These are phyloP conservation scores for Peucedramus taeniatus DNA, from an alignment of 2,113 vertebrate species.

Conservation along the genomic window DNA sequence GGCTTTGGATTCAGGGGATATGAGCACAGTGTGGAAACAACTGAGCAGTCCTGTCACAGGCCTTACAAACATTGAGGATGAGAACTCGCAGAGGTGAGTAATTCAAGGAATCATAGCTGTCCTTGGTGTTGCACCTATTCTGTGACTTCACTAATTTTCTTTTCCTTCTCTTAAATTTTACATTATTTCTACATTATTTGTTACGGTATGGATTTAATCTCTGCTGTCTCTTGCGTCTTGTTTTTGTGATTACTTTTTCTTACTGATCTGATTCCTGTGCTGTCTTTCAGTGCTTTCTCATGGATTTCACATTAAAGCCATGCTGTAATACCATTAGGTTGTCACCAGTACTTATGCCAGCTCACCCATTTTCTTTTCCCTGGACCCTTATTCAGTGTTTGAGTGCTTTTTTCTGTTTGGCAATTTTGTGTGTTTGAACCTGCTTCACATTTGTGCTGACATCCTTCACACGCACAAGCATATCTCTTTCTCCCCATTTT, in stretches of 20 bases:
- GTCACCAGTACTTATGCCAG: accelerated
- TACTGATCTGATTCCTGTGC: neutral
- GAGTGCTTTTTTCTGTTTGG: neutral
- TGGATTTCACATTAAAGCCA: neutral
- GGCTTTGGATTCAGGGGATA: conserved; percentile 86
- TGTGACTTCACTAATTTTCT: neutral
- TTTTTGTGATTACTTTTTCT: neutral
- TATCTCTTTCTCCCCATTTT: neutral
- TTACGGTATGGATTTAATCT: neutral
- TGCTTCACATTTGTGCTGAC: neutral
- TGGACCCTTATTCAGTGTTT: neutral
- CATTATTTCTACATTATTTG: neutral
- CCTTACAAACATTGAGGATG: conserved; percentile 91
- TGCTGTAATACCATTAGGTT: neutral
- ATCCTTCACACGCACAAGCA: neutral
- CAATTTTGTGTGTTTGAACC: neutral
- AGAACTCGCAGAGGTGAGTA: conserved; percentile 88
- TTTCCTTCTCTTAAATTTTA: neutral
- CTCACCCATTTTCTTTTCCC: neutral
- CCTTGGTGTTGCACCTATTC: neutral
- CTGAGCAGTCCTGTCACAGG: conserved; percentile 88
- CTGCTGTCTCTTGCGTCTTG: neutral
- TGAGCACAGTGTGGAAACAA: conserved; percentile 85
- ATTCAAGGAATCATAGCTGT: neutral
- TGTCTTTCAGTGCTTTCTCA: neutral